Percentiles rank a stretch among this genome's conserved stretches.
phyloP scores from a whole-genome alignment of 2,888 invertebrate genomes.

The Melipona beecheii region DNA sequence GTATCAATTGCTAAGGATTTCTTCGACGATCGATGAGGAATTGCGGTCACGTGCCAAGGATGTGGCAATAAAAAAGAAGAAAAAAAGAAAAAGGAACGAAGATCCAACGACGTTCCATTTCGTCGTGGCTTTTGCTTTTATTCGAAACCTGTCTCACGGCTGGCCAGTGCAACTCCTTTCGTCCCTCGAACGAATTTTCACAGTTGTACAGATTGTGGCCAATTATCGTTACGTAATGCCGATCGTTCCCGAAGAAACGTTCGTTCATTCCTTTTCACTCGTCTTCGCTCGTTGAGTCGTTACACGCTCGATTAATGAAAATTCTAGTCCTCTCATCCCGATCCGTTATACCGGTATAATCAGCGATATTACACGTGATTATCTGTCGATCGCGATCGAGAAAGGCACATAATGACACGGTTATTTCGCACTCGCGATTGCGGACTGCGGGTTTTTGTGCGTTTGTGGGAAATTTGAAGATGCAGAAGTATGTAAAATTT shows the following conservation, averaged over 20 bases:
- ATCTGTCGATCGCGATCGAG: neutral
- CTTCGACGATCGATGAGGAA: conserved; percentile 14
- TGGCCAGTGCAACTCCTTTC: neutral
- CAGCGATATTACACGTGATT: neutral
- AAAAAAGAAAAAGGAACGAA: neutral
- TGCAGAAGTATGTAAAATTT: no score
- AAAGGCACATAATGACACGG: no score
- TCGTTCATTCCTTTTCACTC: neutral
- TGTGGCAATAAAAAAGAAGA: conserved; percentile 12
- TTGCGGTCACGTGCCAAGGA: conserved; percentile 42
- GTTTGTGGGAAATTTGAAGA: no score
- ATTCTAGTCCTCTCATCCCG: neutral
- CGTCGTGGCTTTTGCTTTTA: conserved; percentile 17
- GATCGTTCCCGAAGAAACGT: conserved; percentile 5
- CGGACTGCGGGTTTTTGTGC: no score
- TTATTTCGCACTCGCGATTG: no score
- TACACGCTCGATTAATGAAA: neutral
- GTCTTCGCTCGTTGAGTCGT: neutral
- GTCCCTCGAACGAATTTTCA: conserved; percentile 3
- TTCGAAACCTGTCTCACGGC: conserved; percentile 15
- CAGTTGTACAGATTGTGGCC: neutral
- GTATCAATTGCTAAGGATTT: conserved; percentile 8
- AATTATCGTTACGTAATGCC: conserved; percentile 26
- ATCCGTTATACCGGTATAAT: neutral
- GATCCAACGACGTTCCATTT: conserved; percentile 35